These are phyloP conservation scores for Drosophila saltans DNA, from an alignment of 1,140 invertebrate genomes.

Conservation along the genomic window DNA sequence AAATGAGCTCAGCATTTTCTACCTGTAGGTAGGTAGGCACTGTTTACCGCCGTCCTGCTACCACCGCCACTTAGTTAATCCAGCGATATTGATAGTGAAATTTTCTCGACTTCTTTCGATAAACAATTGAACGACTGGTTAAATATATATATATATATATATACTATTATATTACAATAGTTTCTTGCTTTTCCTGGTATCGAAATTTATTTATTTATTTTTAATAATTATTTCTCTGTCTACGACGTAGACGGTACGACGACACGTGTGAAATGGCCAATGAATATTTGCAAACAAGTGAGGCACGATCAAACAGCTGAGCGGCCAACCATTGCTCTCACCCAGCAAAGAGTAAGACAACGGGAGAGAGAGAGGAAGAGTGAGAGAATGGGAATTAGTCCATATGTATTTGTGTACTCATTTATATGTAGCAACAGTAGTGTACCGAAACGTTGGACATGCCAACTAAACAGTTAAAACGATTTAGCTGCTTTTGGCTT, in stretches of 20 bases:
- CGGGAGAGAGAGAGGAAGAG: conserved; percentile 18
- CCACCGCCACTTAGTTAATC: too few relatives aligned
- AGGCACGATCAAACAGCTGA: conserved; percentile 44
- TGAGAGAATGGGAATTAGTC: conserved; percentile 31
- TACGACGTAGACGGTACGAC: conserved; percentile 29
- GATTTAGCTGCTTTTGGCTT: too few relatives aligned
- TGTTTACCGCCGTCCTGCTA: too few relatives aligned
- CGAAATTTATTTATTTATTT: conserved; percentile 14
- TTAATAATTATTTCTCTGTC: conserved; percentile 13
- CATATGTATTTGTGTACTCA: background rate
- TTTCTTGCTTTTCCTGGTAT: conserved; percentile 1
- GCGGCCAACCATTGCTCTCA: background rate
- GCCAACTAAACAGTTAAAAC: background rate
- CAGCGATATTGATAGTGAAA: background rate
- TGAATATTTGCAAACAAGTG: conserved; percentile 48
- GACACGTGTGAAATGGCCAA: conserved; percentile 48
- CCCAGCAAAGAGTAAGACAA: background rate
- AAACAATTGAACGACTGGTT: background rate
- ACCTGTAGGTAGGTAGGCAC: conserved; percentile 5
- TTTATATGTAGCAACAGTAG: conserved; percentile 20
- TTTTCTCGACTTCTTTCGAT: background rate
- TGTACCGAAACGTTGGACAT: background rate
- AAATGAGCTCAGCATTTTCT: conserved; percentile 22
- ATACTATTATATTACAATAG: background rate
- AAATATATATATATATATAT: background rate